Percentiles rank a stretch among this genome's conserved stretches.
Evolutionary conservation across 2,797 vertebrate species (phyloP).

Genomic region (Borostomias antarcticus): DNA sequence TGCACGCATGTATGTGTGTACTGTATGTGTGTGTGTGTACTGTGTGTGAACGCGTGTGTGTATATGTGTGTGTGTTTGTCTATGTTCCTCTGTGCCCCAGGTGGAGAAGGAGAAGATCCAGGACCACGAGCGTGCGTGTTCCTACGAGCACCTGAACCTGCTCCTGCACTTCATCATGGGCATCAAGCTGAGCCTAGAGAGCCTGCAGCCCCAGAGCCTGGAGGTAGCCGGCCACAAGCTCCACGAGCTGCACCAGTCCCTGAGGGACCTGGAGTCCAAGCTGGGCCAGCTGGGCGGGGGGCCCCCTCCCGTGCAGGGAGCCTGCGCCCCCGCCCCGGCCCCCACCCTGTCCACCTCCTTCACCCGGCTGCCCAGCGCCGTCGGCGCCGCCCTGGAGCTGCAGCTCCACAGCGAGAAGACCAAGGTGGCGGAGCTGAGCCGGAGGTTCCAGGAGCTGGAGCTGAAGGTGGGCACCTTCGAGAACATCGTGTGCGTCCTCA

Average conservation of each 20-base stretch:
- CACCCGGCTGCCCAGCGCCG: conserved; percentile 71
- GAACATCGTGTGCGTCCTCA: conserved; percentile 95
- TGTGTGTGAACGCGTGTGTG: no score
- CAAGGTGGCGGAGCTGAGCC: conserved; percentile 78
- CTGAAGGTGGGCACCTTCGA: conserved; percentile 91
- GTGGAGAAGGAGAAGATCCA: conserved; percentile 88
- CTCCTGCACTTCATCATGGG: conserved; percentile 87
- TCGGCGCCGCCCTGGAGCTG: conserved; percentile 73
- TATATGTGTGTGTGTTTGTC: no score
- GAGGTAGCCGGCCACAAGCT: conserved; percentile 79
- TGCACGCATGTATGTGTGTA: no score
- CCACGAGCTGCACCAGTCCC: conserved; percentile 79
- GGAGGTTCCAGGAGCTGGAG: conserved; percentile 85
- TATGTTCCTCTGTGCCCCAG: conserved; percentile 68
- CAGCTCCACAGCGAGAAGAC: conserved; percentile 79
- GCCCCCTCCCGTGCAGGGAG: conserved; percentile 74
- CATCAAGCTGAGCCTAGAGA: conserved; percentile 83
- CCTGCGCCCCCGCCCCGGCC: conserved; percentile 53
- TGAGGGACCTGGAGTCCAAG: conserved; percentile 78
- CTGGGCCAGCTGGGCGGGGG: conserved; percentile 73
- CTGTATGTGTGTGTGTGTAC: no score
- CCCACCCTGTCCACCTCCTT: conserved; percentile 69
- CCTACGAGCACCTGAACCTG: conserved; percentile 89
- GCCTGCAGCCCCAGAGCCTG: conserved; percentile 81
- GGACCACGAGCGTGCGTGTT: conserved; percentile 86